A percentile compares a stretch with the other conserved stretches of the same genome.
These are phyloP conservation scores for Probaryconus sp. DNA, from an alignment of 1,140 invertebrate genomes.

Conservation along the genomic window DNA sequence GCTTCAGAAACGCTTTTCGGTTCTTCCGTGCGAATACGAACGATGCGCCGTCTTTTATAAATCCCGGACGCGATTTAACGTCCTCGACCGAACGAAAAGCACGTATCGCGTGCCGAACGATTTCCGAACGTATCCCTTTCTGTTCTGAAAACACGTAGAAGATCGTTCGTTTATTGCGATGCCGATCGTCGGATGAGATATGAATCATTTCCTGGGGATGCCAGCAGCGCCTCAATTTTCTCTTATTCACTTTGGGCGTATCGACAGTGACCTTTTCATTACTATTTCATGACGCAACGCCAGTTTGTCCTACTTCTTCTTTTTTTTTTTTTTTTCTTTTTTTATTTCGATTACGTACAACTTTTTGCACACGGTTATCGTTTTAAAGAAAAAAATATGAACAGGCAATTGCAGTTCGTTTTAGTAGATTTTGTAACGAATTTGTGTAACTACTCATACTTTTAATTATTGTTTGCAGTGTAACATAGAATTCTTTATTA, in stretches of 20 bases:
- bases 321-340: neutral
- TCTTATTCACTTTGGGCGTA: slow-evolving; percentile 39
- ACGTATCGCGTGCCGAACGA: slow-evolving; percentile 25
- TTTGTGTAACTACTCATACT: too few species aligned
- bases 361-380: too few species aligned
- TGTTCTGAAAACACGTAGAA: slow-evolving; percentile 37
- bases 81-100: slow-evolving; percentile 8
- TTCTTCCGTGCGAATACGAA: slow-evolving; percentile 22
- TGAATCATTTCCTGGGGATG: slow-evolving; percentile 37
- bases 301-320: slow-evolving; percentile 13
- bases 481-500: too few species aligned
- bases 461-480: too few species aligned
- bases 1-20: slow-evolving; percentile 22
- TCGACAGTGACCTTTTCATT: slow-evolving; percentile 22
- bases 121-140: slow-evolving; percentile 37
- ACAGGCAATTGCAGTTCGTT: too few species aligned
- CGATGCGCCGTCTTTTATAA: slow-evolving; percentile 32
- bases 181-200: slow-evolving; percentile 35
- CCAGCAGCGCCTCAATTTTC: slow-evolving; percentile 40
- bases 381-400: too few species aligned
- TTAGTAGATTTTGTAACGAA: too few species aligned
- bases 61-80: slow-evolving; percentile 41
- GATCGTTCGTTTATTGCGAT: slow-evolving; percentile 43
- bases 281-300: slow-evolving; percentile 30
- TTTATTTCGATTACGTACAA: slow-evolving; percentile 37